These are phyloP conservation scores for Crematogaster levior DNA, from an alignment of 2,888 invertebrate genomes.

Conservation along the genomic window DNA sequence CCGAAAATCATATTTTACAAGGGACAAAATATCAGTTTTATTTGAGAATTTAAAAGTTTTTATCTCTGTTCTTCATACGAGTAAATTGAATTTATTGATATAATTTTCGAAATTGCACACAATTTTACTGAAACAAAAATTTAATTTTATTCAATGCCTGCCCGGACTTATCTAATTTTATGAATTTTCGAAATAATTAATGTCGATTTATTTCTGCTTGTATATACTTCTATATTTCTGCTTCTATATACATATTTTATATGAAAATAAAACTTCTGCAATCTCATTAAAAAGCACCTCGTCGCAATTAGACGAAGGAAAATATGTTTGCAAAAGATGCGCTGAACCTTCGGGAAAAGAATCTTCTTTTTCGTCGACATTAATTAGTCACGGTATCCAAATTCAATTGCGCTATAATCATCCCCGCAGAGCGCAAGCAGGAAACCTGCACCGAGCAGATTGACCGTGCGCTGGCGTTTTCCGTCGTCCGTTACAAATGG, in stretches of 20 bases:
- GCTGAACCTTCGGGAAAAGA: not conserved
- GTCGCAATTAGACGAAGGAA: not conserved
- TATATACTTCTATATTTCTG: no score
- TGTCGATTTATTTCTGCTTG: not conserved
- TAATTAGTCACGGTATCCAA: slow-evolving; percentile 40
- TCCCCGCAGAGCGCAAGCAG: slow-evolving; percentile 3
- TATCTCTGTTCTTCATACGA: not conserved
- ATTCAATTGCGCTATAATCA: slow-evolving; percentile 39
- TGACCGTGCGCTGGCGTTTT: slow-evolving; percentile 48
- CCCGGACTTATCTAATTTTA: not conserved
- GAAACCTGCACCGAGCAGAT: slow-evolving; percentile 28
- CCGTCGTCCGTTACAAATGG: slow-evolving; percentile 52
- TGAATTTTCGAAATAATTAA: slow-evolving; percentile 10
- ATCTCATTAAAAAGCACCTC: not conserved
- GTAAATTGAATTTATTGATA: not conserved
- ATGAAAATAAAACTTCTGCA: not conserved
- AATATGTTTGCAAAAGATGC: not conserved
- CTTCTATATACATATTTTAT: not conserved
- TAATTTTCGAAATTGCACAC: not conserved
- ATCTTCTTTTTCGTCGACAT: not conserved
- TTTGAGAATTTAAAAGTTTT: slow-evolving; percentile 5
- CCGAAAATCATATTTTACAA: not conserved
- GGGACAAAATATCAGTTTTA: slow-evolving; percentile 6
- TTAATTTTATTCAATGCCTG: not conserved
- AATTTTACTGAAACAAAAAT: not conserved